A percentile compares a stretch with the other conserved stretches of the same genome.
These are phyloP conservation scores for Phortica magna DNA, from an alignment of 2,888 invertebrate genomes.

Conservation along the genomic window DNA sequence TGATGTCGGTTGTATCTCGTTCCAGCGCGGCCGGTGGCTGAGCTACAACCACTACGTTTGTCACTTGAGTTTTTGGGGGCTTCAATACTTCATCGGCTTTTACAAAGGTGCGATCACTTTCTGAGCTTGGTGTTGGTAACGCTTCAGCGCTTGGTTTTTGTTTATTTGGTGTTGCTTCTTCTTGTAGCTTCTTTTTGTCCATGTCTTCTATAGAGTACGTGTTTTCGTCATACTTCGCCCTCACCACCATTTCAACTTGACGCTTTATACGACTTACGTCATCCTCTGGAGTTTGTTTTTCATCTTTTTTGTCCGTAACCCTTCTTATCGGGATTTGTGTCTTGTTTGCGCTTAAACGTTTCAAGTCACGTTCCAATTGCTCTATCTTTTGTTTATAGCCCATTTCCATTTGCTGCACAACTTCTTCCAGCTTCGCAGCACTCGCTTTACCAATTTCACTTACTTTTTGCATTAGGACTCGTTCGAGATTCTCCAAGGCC, in stretches of 20 bases:
- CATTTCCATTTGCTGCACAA: conserved; percentile 64
- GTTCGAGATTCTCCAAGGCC: conserved; percentile 55
- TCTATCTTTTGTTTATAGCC: conserved; percentile 68
- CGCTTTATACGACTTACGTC: conserved; percentile 53
- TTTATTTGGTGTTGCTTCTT: background rate
- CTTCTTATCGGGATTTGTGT: background rate
- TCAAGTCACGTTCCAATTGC: conserved; percentile 64
- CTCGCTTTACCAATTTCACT: conserved; percentile 68
- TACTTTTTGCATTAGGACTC: conserved; percentile 64
- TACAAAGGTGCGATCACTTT: conserved; percentile 53
- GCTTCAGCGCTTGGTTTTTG: background rate
- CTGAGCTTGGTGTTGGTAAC: conserved; percentile 37
- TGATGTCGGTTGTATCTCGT: conserved; percentile 61
- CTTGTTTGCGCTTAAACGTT: conserved; percentile 41
- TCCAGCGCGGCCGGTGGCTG: conserved; percentile 31
- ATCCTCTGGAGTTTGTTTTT: conserved; percentile 51
- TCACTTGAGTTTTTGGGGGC: conserved; percentile 28
- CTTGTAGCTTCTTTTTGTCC: background rate
- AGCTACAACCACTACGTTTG: conserved; percentile 44
- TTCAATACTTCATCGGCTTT: conserved; percentile 38
- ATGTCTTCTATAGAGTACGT: conserved; percentile 62
- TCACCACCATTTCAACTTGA: conserved; percentile 53
- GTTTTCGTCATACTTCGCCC: conserved; percentile 51
- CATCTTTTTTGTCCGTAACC: background rate
- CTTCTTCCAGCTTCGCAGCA: conserved; percentile 63